Conservation (phyloP, 2,113 vertebrate genomes). For the Dendrocopos noguchii region DNA sequence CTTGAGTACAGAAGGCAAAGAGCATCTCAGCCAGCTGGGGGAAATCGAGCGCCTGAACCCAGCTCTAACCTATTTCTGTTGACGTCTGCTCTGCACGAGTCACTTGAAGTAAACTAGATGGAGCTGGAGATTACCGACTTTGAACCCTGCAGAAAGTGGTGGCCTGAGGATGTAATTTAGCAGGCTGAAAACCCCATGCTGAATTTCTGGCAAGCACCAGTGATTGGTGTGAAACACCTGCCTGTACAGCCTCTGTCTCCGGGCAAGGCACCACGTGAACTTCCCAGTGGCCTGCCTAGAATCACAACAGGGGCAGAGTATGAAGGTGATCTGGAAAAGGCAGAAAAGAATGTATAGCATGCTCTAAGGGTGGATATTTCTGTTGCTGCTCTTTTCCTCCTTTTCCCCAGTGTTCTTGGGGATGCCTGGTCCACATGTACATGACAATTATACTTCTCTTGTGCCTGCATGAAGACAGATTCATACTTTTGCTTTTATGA, state of each 20-base stretch:
- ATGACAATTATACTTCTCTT: background rate
- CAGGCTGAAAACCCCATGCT: slow-evolving; percentile 45
- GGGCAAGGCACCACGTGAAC: slow-evolving; percentile 7
- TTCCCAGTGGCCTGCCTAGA: background rate
- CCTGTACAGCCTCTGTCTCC: slow-evolving; percentile 32
- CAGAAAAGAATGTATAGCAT: background rate
- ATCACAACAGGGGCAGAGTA: slow-evolving; percentile 23
- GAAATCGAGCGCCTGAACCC: slow-evolving; percentile 41
- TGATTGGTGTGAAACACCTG: slow-evolving; percentile 54
- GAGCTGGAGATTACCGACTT: slow-evolving; percentile 45
- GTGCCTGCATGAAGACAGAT: slow-evolving; percentile 5
- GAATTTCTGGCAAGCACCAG: slow-evolving; percentile 47
- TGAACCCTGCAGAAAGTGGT: slow-evolving; percentile 53
- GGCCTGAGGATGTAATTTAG: slow-evolving; percentile 59
- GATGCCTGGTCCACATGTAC: slow-evolving; percentile 20
- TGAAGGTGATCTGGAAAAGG: slow-evolving; percentile 35
- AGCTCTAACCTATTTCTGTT: slow-evolving; percentile 39
- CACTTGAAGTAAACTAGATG: slow-evolving; percentile 61
- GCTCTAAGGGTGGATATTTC: slow-evolving; percentile 5
- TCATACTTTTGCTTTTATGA: slow-evolving; percentile 10
- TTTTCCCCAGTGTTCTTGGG: slow-evolving; percentile 1
- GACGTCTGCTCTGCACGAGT: slow-evolving; percentile 47
- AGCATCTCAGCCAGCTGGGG: slow-evolving; percentile 27
- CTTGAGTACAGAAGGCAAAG: slow-evolving; percentile 46
- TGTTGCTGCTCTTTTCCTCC: background rate